Evolutionary conservation across 2,888 invertebrate species (phyloP), one percentile per base, ranked within the genome.

Genomic region (Lepetodrilus schrolli): DNA sequence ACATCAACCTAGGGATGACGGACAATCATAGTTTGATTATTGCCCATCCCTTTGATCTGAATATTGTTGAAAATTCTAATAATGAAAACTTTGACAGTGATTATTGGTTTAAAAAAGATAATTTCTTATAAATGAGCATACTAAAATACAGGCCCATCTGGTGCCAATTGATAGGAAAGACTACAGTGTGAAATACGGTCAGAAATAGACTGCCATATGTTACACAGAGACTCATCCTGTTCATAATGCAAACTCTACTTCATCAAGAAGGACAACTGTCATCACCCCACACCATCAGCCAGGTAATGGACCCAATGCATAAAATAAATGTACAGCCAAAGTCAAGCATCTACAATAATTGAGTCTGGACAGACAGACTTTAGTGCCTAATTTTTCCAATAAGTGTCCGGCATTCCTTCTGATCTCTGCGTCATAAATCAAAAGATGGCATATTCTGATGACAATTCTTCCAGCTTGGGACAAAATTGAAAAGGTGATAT

Each of bases 171-270:
- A n/a, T n/a, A 30, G 58, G n/a, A 20, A 51, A 17, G 13, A 30
- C 17, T 10, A 30, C 13, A 58, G 26, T 58, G 58, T 58, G 30
- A 58, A 30, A 23, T 58, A 13, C 13, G 2, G 58, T 17, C 26
- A 58, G 58, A 58, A 23, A 58, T n/a, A 58, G 58, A 26, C 58
- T 34, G n/a, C 58, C 58, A 58, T 58, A 26, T 58, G 58, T 58
- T 58, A 58, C 58, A 23, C 17, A n/a, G n/a, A n/a, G 58, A 17
- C 30, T 30, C 30, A 58, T 58, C 58, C 58, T 58, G 34, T 58
- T 58, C 58, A 58, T 58, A 58, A 58, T 58, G 26, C 58, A 23
- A 58, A 30, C 58, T 58, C 58, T 58, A 23, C 58, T 58, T 58
- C 58, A 58, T 58, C 58, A 58, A 23, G n/a, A n/a, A n/a, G n/a